Percentiles rank a stretch among this genome's conserved stretches.
Conservation (phyloP, 37 sponge, comb jelly and placozoan species). For the Mnemiopsis leidyi region DNA sequence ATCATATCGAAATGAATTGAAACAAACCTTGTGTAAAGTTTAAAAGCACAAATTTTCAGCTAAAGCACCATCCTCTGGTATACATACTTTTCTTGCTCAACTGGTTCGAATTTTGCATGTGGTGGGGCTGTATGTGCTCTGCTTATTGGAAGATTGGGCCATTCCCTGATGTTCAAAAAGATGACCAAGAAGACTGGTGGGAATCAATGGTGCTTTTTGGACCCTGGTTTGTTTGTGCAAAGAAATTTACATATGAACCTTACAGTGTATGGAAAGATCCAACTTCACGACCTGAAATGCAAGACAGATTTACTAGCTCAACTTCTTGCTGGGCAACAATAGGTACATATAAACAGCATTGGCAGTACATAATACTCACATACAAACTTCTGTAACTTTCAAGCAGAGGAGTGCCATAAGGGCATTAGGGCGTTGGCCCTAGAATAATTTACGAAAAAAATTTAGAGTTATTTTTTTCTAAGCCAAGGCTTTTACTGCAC, state of each 20-base stretch:
- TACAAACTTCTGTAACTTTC: too few species aligned
- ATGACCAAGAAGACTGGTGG: not conserved
- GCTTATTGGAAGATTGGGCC: not conserved
- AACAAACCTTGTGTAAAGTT: too few species aligned
- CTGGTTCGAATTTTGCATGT: not conserved
- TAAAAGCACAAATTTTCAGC: too few species aligned
- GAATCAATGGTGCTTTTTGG: not conserved
- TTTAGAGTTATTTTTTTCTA: too few species aligned
- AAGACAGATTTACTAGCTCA: not conserved
- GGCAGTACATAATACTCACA: too few species aligned
- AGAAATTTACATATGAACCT: not conserved
- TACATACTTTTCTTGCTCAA: slow-evolving; percentile 1
- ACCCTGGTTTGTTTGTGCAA: not conserved
- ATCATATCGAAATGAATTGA: too few species aligned
- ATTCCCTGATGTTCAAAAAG: not conserved
- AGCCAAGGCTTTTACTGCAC: too few species aligned
- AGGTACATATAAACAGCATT: too few species aligned
- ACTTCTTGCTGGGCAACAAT: not conserved
- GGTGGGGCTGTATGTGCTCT: not conserved
- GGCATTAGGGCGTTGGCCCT: too few species aligned
- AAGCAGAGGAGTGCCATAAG: too few species aligned
- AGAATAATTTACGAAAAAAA: too few species aligned
- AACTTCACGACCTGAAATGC: not conserved
- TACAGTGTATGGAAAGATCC: not conserved
- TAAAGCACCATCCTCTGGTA: not conserved